Evolutionary conservation across 2,113 vertebrate genomes (phyloP), one percentile per base, ranked within the genome.

Genomic region (Genyomyrus donnyi): DNA sequence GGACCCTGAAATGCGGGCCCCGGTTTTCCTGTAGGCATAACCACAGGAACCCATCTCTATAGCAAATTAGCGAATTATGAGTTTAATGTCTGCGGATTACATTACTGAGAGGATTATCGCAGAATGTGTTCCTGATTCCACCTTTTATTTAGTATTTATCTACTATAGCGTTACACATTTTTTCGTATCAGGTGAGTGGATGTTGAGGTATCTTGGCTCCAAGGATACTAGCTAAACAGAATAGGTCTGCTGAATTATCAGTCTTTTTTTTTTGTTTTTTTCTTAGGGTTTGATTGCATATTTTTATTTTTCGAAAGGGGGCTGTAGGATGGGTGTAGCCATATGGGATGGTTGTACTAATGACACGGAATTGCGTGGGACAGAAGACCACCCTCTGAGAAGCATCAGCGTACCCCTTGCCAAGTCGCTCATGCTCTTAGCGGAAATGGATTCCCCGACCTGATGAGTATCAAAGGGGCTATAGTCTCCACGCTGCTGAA

Each of bases 31-130:
- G 50, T 50, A 42, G 56, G 70, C 88, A 45, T 31, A 89, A 92
- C 88, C 90, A 39, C 90, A 90, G 39, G 49, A 49, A 66, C 62
- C 85, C 80, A 49, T 56, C 74, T 62, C 39, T 39, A 70, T 58
- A 84, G 83, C 89, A 90, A 92, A 90, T 56, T 45, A 53, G 84
- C 17, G 17, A 86, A 87, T 87, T 85, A 58, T 35, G 52, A 85
- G 89, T 17, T 84, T 50, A 62, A 85, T n/a, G 84, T 66, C 24
- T 85, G n/a, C 62, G 27, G 84, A 90, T 87, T 87, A 66, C n/a
- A 86, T 87, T 90, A 50, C 89, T 66, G 56, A 66, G n/a, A 50
- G 84, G 89, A 86, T 87, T 86, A 86, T 24, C 52, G 7, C 52
- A 86, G 24, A 90, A 39, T 90, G 83, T 56, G 74, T 85, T 70